Conservation (phyloP, 2,797 vertebrate genomes). For the Muraenolepis orangiensis region DNA sequence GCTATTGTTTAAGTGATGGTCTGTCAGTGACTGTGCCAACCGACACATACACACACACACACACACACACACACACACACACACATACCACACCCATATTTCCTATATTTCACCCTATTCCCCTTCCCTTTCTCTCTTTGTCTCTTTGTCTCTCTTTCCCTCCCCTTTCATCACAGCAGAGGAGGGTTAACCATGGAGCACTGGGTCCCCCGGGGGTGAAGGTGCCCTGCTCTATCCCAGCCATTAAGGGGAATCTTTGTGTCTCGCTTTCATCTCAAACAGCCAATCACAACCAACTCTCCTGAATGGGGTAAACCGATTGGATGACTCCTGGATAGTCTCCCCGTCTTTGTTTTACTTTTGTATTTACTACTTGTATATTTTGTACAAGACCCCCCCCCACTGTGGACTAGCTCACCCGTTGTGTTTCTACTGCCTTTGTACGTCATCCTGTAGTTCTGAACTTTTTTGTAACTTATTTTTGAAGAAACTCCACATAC, state of each 20-base stretch:
- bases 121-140: not conserved
- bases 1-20: too few relatives aligned
- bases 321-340: conserved; percentile 79
- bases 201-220: conserved; percentile 83
- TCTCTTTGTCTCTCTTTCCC: conserved; percentile 27
- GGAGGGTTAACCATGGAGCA: conserved; percentile 81
- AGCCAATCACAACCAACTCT: conserved; percentile 79
- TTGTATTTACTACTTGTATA: conserved; percentile 8
- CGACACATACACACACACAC: too few relatives aligned
- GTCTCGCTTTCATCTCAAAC: conserved; percentile 71
- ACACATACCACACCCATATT: too few relatives aligned
- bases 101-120: conserved; percentile 8
- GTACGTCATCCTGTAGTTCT: conserved; percentile 58
- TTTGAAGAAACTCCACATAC: conserved; percentile 40
- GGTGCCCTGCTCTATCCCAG: conserved; percentile 53
- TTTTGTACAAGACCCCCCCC: conserved; percentile 55
- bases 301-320: conserved; percentile 84
- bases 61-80: not conserved
- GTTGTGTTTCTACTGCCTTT: conserved; percentile 53
- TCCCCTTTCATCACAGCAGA: conserved; percentile 76
- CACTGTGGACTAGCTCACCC: conserved; percentile 65
- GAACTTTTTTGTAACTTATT: conserved; percentile 66
- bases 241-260: conserved; percentile 73
- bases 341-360: conserved; percentile 49
- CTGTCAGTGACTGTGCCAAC: conserved; percentile 50